Percentiles rank a stretch among this genome's conserved stretches.
These are phyloP conservation scores for Rhinophrynus dorsalis DNA, from an alignment of 2,797 vertebrate species.

Conservation along the genomic window DNA sequence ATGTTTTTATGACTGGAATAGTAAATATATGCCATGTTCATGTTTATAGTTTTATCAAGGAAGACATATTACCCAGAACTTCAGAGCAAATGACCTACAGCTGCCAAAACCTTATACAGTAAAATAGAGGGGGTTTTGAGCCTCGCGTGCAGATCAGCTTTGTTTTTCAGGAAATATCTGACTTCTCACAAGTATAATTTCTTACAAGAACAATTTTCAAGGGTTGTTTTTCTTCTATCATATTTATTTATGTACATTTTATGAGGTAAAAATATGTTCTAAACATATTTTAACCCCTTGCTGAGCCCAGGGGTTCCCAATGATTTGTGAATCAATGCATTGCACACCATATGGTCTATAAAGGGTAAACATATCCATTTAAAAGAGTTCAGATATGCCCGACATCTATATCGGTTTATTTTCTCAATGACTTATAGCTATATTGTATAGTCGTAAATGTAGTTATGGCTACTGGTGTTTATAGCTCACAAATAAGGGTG, in stretches of 20 bases:
- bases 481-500: too few relatives aligned
- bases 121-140: constrained; percentile 64
- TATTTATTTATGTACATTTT: constrained; percentile 29
- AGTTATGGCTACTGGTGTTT: too few relatives aligned
- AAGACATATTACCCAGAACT: constrained; percentile 54
- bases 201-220: constrained; percentile 22
- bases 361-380: too few relatives aligned
- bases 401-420: not conserved
- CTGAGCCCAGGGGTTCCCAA: too few relatives aligned
- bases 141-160: constrained; percentile 55
- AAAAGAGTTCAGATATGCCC: constrained; percentile 3
- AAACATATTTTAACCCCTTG: constrained; percentile 2
- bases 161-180: constrained; percentile 65
- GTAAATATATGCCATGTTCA: constrained; percentile 30
- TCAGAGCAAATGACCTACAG: constrained; percentile 55
- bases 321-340: too few relatives aligned
- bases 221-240: constrained; percentile 5
- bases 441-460: too few relatives aligned
- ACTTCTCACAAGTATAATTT: constrained; percentile 55
- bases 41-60: constrained; percentile 33
- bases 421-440: too few relatives aligned
- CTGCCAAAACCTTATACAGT: constrained; percentile 56
- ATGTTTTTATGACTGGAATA: constrained; percentile 4
- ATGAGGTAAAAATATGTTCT: not conserved
- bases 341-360: too few relatives aligned